Evolutionary conservation across 2,797 vertebrate species (phyloP), one percentile per base, ranked within the genome.

Genomic region (Lutjanus campechanus): DNA sequence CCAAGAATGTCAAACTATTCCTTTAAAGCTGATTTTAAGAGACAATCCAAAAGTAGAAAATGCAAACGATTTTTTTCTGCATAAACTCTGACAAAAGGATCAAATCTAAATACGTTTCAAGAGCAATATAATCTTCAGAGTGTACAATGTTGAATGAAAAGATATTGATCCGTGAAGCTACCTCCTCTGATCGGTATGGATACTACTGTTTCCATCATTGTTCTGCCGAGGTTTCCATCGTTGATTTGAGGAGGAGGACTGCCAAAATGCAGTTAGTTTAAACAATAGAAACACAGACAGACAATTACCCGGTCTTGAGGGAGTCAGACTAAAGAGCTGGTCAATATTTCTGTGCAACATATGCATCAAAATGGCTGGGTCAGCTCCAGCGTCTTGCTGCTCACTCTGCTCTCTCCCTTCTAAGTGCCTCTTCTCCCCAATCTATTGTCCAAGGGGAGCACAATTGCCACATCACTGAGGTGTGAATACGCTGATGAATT

Each of bases 241-340:
- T 77, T 90, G 91, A 94, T 93, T 94, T 94, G 83, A 91, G 84
- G 86, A 82, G 85, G 79, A 89, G 85, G 81, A 85, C 89, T 87
- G 93, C 90, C 91, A 94, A 94, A 93, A 93, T 77, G 88, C 90
- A 90, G 91, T 94, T 93, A 92, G 89, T 94, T 92, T 92, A 94
- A 95, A 95, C 94, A 94, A 94, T 91, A 93, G 93, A 95, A 95
- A 95, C 94, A 93, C 89, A 92, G 91, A 93, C 88, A 93, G 91
- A 95, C 94, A 94, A 96, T 95, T 94, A 93, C 94, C 90, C 83
- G 63, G 89, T 89, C 95, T 92, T 77, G 75, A 80, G 95, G 92
- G 94, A 95, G 90, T 88, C 88, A 92, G 91, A 91, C 95, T 95
- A 95, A 95, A 94, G 93, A 96, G 92, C 93, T 93, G 88, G 94